phyloP scores from a whole-genome alignment of 2,797 vertebrate species.

The Spinus olivaceus region DNA sequence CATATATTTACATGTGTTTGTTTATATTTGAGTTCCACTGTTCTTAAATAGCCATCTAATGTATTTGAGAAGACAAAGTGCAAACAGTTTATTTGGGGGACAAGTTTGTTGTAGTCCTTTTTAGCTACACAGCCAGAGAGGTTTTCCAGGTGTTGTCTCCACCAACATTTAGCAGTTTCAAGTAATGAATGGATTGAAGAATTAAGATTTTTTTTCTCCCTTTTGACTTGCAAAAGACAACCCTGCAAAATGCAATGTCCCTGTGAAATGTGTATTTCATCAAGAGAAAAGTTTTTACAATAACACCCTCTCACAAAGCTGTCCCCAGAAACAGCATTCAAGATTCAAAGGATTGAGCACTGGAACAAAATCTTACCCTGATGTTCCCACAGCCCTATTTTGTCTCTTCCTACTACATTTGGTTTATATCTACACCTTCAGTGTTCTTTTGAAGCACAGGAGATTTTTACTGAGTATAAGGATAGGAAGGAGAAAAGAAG shows the following conservation, averaged over 20 bases:
- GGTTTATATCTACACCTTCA: background rate
- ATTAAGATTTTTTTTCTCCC: background rate
- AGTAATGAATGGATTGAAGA: background rate
- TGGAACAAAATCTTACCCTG: background rate
- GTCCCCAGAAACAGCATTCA: background rate
- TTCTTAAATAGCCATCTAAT: background rate
- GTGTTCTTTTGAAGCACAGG: background rate
- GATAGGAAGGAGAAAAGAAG: background rate
- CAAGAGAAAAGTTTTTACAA: background rate
- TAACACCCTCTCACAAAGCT: background rate
- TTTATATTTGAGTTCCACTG: background rate
- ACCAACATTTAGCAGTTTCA: background rate
- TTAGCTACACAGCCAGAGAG: background rate
- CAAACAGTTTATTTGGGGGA: background rate
- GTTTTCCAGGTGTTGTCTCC: background rate
- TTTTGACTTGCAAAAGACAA: background rate
- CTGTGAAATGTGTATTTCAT: background rate
- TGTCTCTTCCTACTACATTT: background rate
- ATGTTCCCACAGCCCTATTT: background rate
- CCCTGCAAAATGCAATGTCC: background rate
- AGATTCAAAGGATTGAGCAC: fast-evolving
- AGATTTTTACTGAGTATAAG: background rate
- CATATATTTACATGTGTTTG: background rate
- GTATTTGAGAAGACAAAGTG: background rate
- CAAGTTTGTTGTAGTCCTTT: background rate